Base-by-base conservation (phyloP, 2,113 vertebrate species). In the Euleptes europaea region DNA sequence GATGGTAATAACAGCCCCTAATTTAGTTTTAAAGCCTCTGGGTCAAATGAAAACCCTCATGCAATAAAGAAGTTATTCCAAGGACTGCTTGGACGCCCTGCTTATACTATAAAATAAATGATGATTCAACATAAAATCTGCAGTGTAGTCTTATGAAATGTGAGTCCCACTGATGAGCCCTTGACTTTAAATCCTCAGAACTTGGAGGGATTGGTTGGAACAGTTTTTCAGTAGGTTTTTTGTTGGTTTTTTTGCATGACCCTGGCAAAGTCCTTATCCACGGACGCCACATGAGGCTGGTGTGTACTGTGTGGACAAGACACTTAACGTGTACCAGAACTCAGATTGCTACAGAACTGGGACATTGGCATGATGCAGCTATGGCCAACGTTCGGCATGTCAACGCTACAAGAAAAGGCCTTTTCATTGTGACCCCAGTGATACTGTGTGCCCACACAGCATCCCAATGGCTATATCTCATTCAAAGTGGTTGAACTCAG, bases 21-120 rank as follows among this genome's bases (percentile, higher is more conserved):
- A 85, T 85, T 72, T 79, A 79, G 67, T 85, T 85, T 85, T 80
- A 85, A 72, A 79, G 54, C 84, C 84, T 80, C 84, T 85, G 84
- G 38, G 77, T 80, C 77, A 63, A 57, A 71, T 44, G 23, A 79
- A 60, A 79, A 71, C 84, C 67, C 76, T 79, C 76, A 85, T 79
- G 84, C 69, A 72, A 85, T 85, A 85, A 85, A 85, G 84, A 79
- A 79, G 23, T 80, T 79, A 79, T 72, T 80, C 67, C 69, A 85
- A 49, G 51, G 57, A 42, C 70, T 85, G 19, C 67, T 85, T 79
- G 69, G 84, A 85, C 67, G 79, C 72, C 40, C 69, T 73, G 84
- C 69, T 85, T 79, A 73, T 73, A 49, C 84, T 49, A 49, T 80
- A 79, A 79, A 85, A 85, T 79, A 73, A 80, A 51, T 80, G 77